Percentiles rank a stretch among this genome's conserved stretches.
Evolutionary conservation across 2,888 invertebrate genomes (phyloP).

Genomic region (Calephelis perditalis): DNA sequence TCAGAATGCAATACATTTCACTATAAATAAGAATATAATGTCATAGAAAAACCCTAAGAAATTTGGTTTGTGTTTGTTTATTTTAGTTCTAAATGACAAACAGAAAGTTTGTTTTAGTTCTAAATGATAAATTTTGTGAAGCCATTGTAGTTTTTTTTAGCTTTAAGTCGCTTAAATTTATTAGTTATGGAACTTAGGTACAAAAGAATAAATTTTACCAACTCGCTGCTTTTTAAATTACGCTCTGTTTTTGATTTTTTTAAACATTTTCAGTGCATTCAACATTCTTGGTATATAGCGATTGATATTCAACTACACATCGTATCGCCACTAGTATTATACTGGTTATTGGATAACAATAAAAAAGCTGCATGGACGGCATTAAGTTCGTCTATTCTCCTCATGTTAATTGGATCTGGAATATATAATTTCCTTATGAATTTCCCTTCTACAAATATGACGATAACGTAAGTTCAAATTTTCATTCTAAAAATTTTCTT

Average conservation of each 20-base stretch:
- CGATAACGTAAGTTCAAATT: conserved; percentile 17
- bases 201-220: no score
- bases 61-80: no score
- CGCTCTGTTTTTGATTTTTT: background rate
- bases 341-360: conserved; percentile 32
- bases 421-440: conserved; percentile 21
- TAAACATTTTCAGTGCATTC: conserved; percentile 31
- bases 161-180: no score
- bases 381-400: conserved; percentile 22
- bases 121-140: no score
- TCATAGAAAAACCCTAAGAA: no score
- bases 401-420: conserved; percentile 34
- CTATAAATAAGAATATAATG: no score
- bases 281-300: conserved; percentile 34
- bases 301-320: conserved; percentile 37
- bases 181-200: no score
- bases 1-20: no score
- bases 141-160: no score
- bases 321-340: conserved; percentile 34
- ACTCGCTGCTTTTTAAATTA: no score
- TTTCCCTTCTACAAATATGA: conserved; percentile 21
- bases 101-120: no score
- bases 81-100: no score
- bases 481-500: background rate
- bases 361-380: conserved; percentile 29